Conservation (phyloP, 2,797 vertebrate genomes). For the Picus viridis region DNA sequence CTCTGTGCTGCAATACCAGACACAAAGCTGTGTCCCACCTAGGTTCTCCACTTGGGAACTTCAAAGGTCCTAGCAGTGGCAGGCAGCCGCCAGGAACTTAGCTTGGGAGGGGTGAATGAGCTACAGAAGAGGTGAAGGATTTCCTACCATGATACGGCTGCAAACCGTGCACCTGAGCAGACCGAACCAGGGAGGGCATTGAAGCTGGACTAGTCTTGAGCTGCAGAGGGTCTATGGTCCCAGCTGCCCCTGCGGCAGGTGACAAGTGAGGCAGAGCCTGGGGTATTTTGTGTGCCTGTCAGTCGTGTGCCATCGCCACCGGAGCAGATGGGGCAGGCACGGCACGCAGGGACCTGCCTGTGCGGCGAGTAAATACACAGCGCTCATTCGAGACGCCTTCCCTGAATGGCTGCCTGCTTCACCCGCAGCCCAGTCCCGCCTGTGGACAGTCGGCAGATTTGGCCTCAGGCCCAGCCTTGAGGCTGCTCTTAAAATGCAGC, state of each 20-base stretch:
- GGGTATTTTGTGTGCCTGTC: slow-evolving; percentile 51
- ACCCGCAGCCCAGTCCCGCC: neutral
- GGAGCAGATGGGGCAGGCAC: slow-evolving; percentile 66
- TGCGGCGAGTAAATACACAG: neutral
- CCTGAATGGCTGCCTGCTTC: neutral
- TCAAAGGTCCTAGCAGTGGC: neutral
- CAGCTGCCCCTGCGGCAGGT: slow-evolving; percentile 44
- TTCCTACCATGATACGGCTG: neutral
- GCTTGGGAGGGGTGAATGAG: neutral
- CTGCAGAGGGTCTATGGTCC: neutral
- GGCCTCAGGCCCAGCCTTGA: slow-evolving; percentile 71
- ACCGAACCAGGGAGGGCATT: neutral
- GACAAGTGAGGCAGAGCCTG: slow-evolving; percentile 33
- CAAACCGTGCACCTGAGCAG: neutral
- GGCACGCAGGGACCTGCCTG: slow-evolving; percentile 47
- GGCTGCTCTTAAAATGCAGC: slow-evolving; percentile 68
- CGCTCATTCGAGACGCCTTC: slow-evolving; percentile 13
- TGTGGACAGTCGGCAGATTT: slow-evolving; percentile 40
- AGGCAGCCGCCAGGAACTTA: neutral
- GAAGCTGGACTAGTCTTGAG: neutral
- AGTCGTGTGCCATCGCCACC: slow-evolving; percentile 17
- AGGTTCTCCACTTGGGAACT: neutral
- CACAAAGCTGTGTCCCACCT: neutral
- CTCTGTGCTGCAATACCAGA: rapidly evolving
- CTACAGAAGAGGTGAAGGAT: neutral